A percentile compares a stretch with the other conserved stretches of the same genome.
Evolutionary conservation across 2,888 invertebrate genomes (phyloP).

Genomic region (Parelbella ahira): DNA sequence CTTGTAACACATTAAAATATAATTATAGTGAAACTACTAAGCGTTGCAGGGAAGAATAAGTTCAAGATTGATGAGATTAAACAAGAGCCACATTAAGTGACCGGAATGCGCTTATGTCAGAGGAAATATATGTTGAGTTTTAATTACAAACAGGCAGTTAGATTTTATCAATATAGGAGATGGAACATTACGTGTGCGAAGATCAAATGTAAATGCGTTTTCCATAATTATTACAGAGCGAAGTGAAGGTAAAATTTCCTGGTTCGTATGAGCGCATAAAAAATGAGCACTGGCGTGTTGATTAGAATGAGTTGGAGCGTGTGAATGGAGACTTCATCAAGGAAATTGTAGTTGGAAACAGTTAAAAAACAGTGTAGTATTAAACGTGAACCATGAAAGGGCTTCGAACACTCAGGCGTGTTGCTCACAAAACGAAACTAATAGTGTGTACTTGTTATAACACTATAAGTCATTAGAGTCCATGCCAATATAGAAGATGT

Average conservation of each 20-base stretch:
- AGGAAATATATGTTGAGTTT: constrained; percentile 10
- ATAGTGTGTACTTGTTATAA: too few species aligned
- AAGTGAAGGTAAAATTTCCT: constrained; percentile 41
- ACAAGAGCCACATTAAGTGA: background rate
- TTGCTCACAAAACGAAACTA: too few species aligned
- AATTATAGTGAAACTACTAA: too few species aligned
- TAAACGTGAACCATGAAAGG: constrained; percentile 20
- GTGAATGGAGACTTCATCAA: constrained; percentile 59
- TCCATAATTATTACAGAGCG: constrained; percentile 24
- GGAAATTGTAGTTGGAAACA: constrained; percentile 45
- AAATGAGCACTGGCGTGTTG: constrained; percentile 45
- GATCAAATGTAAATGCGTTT: constrained; percentile 24
- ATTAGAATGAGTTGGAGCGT: constrained; percentile 59
- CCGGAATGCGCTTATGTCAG: constrained; percentile 8
- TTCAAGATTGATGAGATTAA: too few species aligned
- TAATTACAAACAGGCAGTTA: constrained; percentile 13
- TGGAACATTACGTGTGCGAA: constrained; percentile 13
- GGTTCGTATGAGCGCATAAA: constrained; percentile 49
- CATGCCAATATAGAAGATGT: too few species aligned
- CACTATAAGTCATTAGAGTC: too few species aligned
- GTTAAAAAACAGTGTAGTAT: constrained; percentile 23
- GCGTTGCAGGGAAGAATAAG: too few species aligned
- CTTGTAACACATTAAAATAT: too few species aligned
- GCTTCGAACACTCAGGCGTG: constrained; percentile 6
- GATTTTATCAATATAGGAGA: constrained; percentile 21